A percentile compares a stretch with the other conserved stretches of the same genome.
Evolutionary conservation across 2,113 vertebrate genomes (phyloP).

Genomic region (Albula glossodonta): DNA sequence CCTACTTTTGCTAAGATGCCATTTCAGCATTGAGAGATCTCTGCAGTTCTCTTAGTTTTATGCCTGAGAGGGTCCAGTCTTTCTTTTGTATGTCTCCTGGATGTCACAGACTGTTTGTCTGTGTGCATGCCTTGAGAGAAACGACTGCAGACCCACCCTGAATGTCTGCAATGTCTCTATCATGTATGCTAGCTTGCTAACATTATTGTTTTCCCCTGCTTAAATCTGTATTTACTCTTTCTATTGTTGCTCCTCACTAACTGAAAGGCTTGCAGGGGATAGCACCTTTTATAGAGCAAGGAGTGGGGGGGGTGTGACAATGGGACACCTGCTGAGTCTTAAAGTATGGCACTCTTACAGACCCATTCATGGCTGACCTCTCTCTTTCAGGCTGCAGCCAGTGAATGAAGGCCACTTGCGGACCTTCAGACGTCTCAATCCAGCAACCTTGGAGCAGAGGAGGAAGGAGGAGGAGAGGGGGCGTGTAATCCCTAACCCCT

Average conservation of each 20-base stretch:
- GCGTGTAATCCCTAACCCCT: slow-evolving; percentile 42
- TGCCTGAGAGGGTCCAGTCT: neutral
- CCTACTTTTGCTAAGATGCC: neutral
- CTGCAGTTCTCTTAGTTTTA: neutral
- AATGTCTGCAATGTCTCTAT: slow-evolving; percentile 33
- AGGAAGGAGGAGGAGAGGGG: slow-evolving; percentile 43
- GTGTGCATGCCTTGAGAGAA: neutral
- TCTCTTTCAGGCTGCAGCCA: slow-evolving; percentile 58
- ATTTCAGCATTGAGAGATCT: neutral
- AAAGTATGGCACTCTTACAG: slow-evolving; percentile 36
- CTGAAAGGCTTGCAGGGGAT: slow-evolving; percentile 56
- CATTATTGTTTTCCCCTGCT: slow-evolving; percentile 27
- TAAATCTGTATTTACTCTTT: slow-evolving; percentile 42
- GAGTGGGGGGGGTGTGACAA: slow-evolving; percentile 36
- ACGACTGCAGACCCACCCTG: neutral
- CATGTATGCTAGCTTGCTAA: slow-evolving; percentile 50
- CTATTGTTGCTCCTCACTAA: slow-evolving; percentile 56
- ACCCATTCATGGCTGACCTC: slow-evolving; percentile 53
- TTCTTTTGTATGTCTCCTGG: neutral
- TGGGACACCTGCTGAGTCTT: slow-evolving; percentile 37
- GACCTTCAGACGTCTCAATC: slow-evolving; percentile 50
- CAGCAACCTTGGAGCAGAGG: slow-evolving; percentile 38
- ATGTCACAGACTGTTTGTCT: neutral
- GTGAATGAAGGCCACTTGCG: slow-evolving; percentile 56
- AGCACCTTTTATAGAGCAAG: slow-evolving; percentile 48